These are phyloP conservation scores for Dinocampus coccinellae DNA, from an alignment of 2,888 invertebrate species.

Conservation along the genomic window DNA sequence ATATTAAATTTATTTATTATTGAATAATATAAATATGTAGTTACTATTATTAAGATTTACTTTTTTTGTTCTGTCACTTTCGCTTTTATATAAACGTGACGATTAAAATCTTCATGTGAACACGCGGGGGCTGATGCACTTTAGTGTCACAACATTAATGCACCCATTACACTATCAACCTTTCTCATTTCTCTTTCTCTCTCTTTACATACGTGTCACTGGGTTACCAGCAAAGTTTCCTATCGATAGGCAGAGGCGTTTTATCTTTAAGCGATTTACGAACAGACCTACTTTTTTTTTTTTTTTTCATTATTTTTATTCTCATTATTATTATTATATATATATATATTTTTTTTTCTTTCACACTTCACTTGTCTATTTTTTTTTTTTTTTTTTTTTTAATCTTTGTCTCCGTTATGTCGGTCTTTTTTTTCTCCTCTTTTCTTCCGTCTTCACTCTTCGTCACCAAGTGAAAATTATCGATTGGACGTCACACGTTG, in stretches of 20 bases:
- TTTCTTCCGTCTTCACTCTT: background rate
- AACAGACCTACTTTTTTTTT: slow-evolving; percentile 42
- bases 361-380: slow-evolving; percentile 9
- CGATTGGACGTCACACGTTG: slow-evolving; percentile 35
- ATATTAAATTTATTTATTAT: no score
- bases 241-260: slow-evolving; percentile 46
- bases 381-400: no score
- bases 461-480: slow-evolving; percentile 46
- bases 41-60: background rate
- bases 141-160: slow-evolving; percentile 41
- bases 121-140: slow-evolving; percentile 17
- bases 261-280: slow-evolving; percentile 47
- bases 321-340: no score
- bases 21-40: no score
- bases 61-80: slow-evolving; percentile 33
- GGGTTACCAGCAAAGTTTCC: slow-evolving; percentile 39
- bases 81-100: slow-evolving; percentile 1
- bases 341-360: no score
- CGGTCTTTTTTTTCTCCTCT: background rate
- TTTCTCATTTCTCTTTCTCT: no score
- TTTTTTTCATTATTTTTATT: no score
- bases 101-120: slow-evolving; percentile 35
- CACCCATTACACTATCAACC: slow-evolving; percentile 42
- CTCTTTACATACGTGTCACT: slow-evolving; percentile 48
- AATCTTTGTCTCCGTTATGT: background rate